These are phyloP conservation scores for Temnothorax rugatulus DNA, from an alignment of 2,888 invertebrate species.

Conservation along the genomic window DNA sequence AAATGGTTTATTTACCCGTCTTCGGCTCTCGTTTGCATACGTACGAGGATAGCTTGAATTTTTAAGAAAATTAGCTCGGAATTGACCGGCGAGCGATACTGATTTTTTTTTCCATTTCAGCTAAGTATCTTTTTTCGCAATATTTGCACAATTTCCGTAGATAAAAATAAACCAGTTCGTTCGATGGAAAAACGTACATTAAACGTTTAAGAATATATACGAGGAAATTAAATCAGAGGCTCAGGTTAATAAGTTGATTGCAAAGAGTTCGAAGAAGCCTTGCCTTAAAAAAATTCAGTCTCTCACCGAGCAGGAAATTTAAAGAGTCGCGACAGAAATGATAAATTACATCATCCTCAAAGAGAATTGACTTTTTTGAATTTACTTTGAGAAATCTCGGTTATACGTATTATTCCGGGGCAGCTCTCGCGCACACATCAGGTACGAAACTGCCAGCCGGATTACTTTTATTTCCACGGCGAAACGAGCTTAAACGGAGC, in stretches of 20 bases:
- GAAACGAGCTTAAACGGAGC: slow-evolving; percentile 27
- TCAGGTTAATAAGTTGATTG: slow-evolving; percentile 8
- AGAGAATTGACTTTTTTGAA: slow-evolving; percentile 23
- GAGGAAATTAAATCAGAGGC: slow-evolving; percentile 10
- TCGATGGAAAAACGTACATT: neutral
- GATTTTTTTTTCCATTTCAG: neutral
- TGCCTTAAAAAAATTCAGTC: neutral
- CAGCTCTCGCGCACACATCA: neutral
- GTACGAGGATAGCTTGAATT: neutral
- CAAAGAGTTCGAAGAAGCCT: neutral
- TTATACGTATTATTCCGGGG: slow-evolving; percentile 5
- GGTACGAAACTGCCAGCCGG: slow-evolving; percentile 16
- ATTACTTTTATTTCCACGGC: slow-evolving; percentile 32
- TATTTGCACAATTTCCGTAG: neutral
- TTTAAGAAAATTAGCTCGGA: slow-evolving; percentile 37
- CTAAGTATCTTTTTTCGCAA: neutral
- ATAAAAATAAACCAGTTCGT: neutral
- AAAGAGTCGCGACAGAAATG: neutral
- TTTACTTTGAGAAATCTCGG: slow-evolving; percentile 36
- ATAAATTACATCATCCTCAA: slow-evolving; percentile 2
- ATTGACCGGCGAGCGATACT: neutral
- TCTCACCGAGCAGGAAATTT: slow-evolving; percentile 6
- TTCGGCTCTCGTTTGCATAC: slow-evolving; percentile 36
- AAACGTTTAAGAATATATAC: neutral
- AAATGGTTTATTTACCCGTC: slow-evolving; percentile 59